Evolutionary conservation across 1,140 invertebrate species (phyloP).

Genomic region (Solenopsis invicta): DNA sequence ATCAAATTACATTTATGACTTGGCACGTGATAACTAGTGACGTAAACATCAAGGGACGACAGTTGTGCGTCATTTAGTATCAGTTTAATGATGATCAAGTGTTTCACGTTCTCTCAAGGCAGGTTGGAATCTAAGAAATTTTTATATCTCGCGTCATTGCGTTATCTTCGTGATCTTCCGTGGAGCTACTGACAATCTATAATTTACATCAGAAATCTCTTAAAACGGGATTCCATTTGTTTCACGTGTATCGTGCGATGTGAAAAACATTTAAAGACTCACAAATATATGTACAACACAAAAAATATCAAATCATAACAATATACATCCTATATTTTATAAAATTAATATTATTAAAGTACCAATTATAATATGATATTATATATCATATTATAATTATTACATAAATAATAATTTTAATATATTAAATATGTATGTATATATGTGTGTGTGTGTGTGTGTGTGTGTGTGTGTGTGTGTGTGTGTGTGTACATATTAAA

Average conservation of each 20-base stretch:
- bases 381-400: too few species aligned
- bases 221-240: not conserved
- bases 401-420: too few species aligned
- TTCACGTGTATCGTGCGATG: not conserved
- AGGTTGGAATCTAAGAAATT: not conserved
- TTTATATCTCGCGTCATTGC: not conserved
- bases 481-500: too few species aligned
- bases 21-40: not conserved
- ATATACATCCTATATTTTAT: too few species aligned
- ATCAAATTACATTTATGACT: constrained; percentile 19
- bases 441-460: too few species aligned
- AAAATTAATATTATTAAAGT: too few species aligned
- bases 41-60: not conserved
- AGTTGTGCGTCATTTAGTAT: constrained; percentile 9
- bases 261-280: not conserved
- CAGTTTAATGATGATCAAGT: constrained; percentile 11
- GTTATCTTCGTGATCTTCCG: not conserved
- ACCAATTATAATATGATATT: too few species aligned
- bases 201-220: not conserved
- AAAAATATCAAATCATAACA: too few species aligned
- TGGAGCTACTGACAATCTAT: not conserved
- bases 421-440: too few species aligned
- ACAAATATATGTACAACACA: too few species aligned
- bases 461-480: too few species aligned
- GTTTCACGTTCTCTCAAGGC: constrained; percentile 4